Conservation (phyloP, 2,113 vertebrate genomes). For the Numenius arquata region DNA sequence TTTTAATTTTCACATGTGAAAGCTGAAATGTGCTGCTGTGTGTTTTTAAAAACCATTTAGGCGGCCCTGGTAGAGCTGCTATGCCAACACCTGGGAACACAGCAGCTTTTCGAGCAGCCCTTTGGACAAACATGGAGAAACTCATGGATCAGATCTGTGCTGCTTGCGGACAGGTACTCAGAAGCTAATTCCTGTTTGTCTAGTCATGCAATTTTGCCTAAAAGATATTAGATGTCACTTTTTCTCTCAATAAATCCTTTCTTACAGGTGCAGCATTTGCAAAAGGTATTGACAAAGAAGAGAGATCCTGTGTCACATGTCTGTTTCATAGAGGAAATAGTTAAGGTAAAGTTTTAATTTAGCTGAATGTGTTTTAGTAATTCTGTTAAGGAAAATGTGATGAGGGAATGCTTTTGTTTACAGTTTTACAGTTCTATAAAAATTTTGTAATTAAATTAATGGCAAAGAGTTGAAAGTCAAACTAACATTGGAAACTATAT, state of each 20-base stretch:
- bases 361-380: neutral
- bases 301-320: constrained; percentile 95
- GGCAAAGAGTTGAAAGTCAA: neutral
- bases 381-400: neutral
- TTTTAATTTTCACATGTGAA: neutral
- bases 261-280: constrained; percentile 92
- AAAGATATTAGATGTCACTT: neutral
- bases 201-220: neutral
- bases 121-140: constrained; percentile 98
- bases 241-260: neutral
- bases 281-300: constrained; percentile 94
- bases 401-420: neutral
- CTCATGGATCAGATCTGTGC: constrained; percentile 96
- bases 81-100: constrained; percentile 93
- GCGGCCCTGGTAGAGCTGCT: constrained; percentile 90
- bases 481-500: neutral
- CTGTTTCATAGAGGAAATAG: constrained; percentile 96
- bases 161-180: constrained; percentile 83
- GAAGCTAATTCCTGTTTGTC: neutral
- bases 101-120: constrained; percentile 90
- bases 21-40: neutral
- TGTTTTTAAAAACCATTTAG: constrained; percentile 59
- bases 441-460: neutral
- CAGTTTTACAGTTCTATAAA: neutral
- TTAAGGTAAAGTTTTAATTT: constrained; percentile 81